These are phyloP conservation scores for Parnassius orleans DNA, from an alignment of 2,888 invertebrate genomes.

Conservation along the genomic window DNA sequence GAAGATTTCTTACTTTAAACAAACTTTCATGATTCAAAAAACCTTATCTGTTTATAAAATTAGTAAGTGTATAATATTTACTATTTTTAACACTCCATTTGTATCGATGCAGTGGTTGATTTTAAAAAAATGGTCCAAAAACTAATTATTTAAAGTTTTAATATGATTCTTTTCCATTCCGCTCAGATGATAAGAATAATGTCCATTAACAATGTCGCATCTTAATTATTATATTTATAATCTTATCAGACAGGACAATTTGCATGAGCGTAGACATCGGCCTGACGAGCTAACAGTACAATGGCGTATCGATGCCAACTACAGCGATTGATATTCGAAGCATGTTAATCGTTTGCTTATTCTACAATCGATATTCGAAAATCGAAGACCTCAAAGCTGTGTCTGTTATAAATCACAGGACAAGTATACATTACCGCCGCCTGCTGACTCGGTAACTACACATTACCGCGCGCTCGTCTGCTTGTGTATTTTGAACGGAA, in stretches of 20 bases:
- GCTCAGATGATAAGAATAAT: too few species aligned
- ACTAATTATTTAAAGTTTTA: too few species aligned
- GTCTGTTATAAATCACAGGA: slow-evolving; percentile 17
- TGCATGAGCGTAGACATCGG: background rate
- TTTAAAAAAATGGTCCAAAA: too few species aligned
- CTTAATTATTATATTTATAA: too few species aligned
- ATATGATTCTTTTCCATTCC: too few species aligned
- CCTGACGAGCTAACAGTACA: slow-evolving; percentile 14
- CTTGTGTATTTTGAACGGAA: background rate
- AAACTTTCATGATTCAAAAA: too few species aligned
- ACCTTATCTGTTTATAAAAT: too few species aligned
- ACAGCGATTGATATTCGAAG: slow-evolving; percentile 22
- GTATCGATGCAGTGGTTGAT: too few species aligned
- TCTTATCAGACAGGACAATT: background rate
- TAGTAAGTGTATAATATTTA: too few species aligned
- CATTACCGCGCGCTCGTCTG: slow-evolving; percentile 8
- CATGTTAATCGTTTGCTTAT: slow-evolving; percentile 26
- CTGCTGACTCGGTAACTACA: slow-evolving; percentile 16
- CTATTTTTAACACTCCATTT: too few species aligned
- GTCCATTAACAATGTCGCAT: too few species aligned
- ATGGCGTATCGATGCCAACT: slow-evolving; percentile 25
- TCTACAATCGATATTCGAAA: slow-evolving; percentile 35
- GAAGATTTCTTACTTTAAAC: too few species aligned
- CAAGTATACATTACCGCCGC: slow-evolving; percentile 11
- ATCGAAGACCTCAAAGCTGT: slow-evolving; percentile 26